Evolutionary conservation across 2,113 vertebrate genomes (phyloP), one percentile per base, ranked within the genome.

Genomic region (Cinclus mexicanus): DNA sequence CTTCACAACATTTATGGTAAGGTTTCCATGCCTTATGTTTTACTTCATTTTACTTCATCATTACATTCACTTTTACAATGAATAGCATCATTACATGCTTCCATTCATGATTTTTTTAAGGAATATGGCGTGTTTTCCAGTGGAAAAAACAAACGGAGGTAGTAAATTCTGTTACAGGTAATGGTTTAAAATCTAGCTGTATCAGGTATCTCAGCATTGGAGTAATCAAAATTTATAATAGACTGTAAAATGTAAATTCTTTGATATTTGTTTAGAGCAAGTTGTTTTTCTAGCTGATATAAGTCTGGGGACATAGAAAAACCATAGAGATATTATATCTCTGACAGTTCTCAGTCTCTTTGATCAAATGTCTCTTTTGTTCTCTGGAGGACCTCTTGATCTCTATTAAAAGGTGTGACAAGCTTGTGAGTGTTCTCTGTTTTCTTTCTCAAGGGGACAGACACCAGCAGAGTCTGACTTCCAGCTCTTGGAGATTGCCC

Each of bases 381-480:
- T 97, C 85, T 93, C 83, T 74, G 35, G 64, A 95, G 81, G 87
- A 91, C 53, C 53, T 72, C 76, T 95, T 96, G 46, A 91, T 95
- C 90, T 96, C 87, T 90, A 24, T 96, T 94, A 89, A 89, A 93
- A 93, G 83, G 93, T 85, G 71, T 55, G 37, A 97, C 85, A 89
- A 95, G 94, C 92, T 80, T 93, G 44, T 85, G 67, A 94, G 71
- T 90, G 63, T 95, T 96, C 50, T 85, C 29, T 68, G n/a, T 93
- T 96, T 94, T 95, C 64, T 94, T 92, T 94, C 92, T 79, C 67
- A 77, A 99, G 99, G 94, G 99, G 99, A 94, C 99, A 99, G 76
- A 99, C 99, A 64, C 99, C 99, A 93, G 99, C 99, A 94, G 99
- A 99, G 94, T 99, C 99, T 4, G 99, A 99, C 97, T 99, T 98